Base-by-base conservation (phyloP, 1,140 invertebrate species). In the Drosophila kohkoa region DNA sequence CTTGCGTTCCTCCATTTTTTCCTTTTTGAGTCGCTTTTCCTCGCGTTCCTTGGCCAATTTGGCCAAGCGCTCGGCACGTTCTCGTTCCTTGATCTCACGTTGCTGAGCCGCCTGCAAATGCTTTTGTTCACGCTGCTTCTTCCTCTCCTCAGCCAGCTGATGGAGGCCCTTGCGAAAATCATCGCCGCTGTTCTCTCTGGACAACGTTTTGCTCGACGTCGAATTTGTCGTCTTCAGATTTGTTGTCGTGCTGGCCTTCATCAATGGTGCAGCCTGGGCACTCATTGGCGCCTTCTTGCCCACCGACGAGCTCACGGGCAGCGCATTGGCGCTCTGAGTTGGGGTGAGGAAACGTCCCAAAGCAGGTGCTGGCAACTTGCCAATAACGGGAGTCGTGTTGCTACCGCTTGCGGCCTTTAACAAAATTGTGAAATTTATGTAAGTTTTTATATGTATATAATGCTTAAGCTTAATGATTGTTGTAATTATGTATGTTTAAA, bases 81-180 rank as follows among this genome's bases (percentile, higher is more conserved):
- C 94, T 48, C 92, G 94, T 57, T 95, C 94, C 59, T 94, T 93
- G 1, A 93, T 93, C 70, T 95, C 94, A 8, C 94, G 93, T n/a
- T 93, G 93, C 67, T 94, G 92, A 60, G 93, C 94, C 7, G 94
- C 95, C 66, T 94, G 94, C 11, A 93, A 70, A 82, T 95, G 94
- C 64, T 95, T 95, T 59, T 94, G 93, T 70, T 95, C 93, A 1
- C 94, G 92, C 77, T 93, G 94, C 62, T 94, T 94, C 74, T 93
- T 94, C 45, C 93, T 94, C 46, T 94, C 94, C 77, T 95, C 95
- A 2, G 91, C 93, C 74, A 89, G 72, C 46, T 76, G 82, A 62
- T 91, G 82, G 1, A 89, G 51, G 48, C 91, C 92, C 66, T 91
- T 90, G 16, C 92, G 83, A 54, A 92, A 89, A 43, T 92, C 91